Evolutionary conservation across 2,888 invertebrate genomes (phyloP).

Genomic region (Pyrrhosoma nymphula): DNA sequence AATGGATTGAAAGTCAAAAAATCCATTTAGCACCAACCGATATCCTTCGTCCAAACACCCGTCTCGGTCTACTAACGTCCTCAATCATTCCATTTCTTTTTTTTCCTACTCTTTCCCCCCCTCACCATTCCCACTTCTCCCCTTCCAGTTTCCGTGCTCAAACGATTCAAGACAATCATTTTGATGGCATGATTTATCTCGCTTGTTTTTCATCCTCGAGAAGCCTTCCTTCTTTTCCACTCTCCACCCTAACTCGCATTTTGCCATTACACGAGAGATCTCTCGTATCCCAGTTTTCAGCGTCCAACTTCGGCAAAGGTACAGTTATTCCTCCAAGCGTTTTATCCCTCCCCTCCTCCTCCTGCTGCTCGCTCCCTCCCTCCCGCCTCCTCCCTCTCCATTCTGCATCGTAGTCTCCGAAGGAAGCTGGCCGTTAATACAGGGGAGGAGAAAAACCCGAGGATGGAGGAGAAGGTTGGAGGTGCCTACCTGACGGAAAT

Average conservation of each 20-base stretch:
- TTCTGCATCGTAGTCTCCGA: background rate
- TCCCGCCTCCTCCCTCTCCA: background rate
- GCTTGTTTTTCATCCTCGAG: background rate
- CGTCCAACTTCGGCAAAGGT: slow-evolving; percentile 15
- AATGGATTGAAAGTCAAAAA: background rate
- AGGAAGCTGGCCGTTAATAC: background rate
- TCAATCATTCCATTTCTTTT: background rate
- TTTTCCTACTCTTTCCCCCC: background rate
- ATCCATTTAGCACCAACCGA: background rate
- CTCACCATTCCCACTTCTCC: too few relatives aligned
- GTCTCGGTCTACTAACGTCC: background rate
- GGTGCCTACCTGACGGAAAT: background rate
- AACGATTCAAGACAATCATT: slow-evolving; percentile 3
- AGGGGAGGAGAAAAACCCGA: background rate
- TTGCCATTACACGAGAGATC: background rate
- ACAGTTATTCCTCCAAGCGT: background rate
- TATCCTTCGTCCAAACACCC: background rate
- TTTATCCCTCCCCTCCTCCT: background rate
- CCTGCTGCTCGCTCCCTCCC: background rate
- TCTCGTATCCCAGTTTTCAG: background rate
- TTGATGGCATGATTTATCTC: slow-evolving; percentile 16
- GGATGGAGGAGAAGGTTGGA: background rate
- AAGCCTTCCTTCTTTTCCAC: background rate
- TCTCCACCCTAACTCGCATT: background rate
- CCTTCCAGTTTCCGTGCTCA: background rate